Evolutionary conservation across 2,888 invertebrate species (phyloP).

Genomic region (Masnerella sp.): DNA sequence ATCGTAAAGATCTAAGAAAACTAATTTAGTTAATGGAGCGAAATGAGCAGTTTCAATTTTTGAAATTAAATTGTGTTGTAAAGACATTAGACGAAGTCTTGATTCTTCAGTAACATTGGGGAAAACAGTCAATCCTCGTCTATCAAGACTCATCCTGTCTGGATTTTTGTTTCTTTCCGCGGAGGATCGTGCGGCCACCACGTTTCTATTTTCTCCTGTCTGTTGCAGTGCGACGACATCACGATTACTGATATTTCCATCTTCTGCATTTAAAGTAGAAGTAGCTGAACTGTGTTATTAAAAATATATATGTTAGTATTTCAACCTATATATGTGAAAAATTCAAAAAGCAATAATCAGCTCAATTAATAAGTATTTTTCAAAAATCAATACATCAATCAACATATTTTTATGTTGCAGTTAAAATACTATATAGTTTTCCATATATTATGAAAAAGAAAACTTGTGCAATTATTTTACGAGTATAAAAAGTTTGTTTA

Average conservation of each 20-base stretch:
- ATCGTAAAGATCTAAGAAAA: conserved; percentile 95
- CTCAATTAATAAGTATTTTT: too few relatives aligned
- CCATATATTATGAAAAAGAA: too few relatives aligned
- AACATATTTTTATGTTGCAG: too few relatives aligned
- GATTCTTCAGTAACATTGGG: conserved; percentile 90
- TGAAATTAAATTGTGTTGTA: conserved; percentile 94
- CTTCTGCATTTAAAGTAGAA: conserved; percentile 67
- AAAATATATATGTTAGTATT: background rate
- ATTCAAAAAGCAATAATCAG: too few relatives aligned
- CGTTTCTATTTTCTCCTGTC: conserved; percentile 82
- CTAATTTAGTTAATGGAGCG: conserved; percentile 84
- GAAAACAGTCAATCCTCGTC: conserved; percentile 89
- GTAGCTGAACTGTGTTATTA: conserved; percentile 61
- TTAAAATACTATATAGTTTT: too few relatives aligned
- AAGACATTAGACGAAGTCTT: conserved; percentile 88
- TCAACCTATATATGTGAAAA: too few relatives aligned
- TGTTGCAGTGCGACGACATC: conserved; percentile 77
- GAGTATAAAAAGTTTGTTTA: too few relatives aligned
- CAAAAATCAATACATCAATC: too few relatives aligned
- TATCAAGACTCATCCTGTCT: conserved; percentile 92
- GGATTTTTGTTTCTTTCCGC: conserved; percentile 91
- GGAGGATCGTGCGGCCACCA: conserved; percentile 84
- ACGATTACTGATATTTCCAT: conserved; percentile 71
- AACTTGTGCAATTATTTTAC: too few relatives aligned
- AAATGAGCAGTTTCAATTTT: conserved; percentile 83